Evolutionary conservation across 2,797 vertebrate genomes (phyloP), one percentile per base, ranked within the genome.

Genomic region (Rhadinocentrus ornatus): DNA sequence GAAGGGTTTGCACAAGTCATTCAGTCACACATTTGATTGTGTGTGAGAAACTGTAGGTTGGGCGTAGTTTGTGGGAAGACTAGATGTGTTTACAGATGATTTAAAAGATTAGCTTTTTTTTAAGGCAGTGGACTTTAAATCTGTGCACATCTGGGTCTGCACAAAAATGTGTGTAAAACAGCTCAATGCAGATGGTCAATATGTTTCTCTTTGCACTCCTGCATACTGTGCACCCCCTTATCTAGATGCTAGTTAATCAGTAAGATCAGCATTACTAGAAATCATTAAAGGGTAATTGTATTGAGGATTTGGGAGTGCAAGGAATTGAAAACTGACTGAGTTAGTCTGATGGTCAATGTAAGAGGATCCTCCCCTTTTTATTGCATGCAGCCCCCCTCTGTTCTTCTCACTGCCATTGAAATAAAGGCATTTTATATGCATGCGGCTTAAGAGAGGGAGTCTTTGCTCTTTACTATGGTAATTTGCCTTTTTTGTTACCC

Each of bases 261-360:
- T 67, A 57, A 71, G 64, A 89, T 85, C 83, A 81, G 80, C 75
- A 61, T 79, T 60, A 91, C 89, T 91, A 84, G 87, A 94, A 93
- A 94, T 94, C 91, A 89, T 91, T 93, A 61, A 39, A 35, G 82
- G 85, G 80, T 91, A 91, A 91, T 93, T 86, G 78, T 77, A 87
- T 80, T 80, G 86, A 85, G 86, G 81, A 88, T 88, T 91, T 86
- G 74, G 85, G 74, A 89, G 81, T 54, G 71, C 81, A 64, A 78
- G 65, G 75, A 82, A 88, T 80, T 89, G 81, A 92, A 92, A 91
- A 89, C 77, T 88, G 81, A 88, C 82, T 66, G 69, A 87, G 78
- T 84, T 70, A 71, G 71, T 80, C 77, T 78, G 72, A 70, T 75
- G 77, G 87, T 94, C 91, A 84, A 89, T 92, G 86, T 55, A 56